Base-by-base conservation (phyloP, 2,797 vertebrate species). In the Periophthalmus magnuspinnatus region DNA sequence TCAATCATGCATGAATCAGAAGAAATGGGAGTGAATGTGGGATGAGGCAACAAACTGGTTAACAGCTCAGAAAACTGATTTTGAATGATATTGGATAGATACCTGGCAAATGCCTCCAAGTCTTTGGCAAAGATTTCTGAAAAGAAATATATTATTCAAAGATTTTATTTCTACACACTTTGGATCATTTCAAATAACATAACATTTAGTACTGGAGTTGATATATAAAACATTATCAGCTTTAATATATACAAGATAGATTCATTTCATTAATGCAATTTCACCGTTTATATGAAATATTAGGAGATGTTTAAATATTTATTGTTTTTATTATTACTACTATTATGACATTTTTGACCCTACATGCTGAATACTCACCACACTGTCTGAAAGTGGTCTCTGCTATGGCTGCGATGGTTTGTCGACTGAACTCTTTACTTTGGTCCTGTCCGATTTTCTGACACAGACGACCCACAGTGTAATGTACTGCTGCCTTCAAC, bases 101-200 rank as follows among this genome's bases (percentile, higher is more conserved):
- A 98, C 97, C 95, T 96, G 58, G 97, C 94, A 91, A 99, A 99
- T 64, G 96, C 93, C 82, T 99, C 97, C 65, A 98, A 91, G 85
- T 98, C 97, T 84, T 87, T 96, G 4, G 96, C 96, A 92, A 99
- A 98, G 69, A 76, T 85, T 84, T 98, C 97, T 99, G 78, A 3
- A 70, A 64, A 73, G 62, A 16, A 6, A 8, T 62, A 45, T 1
- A 8, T 62, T 45, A 1, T 2, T 5, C n/a, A 22, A 8, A 5
- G 19, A 5, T 52, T 5, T 16, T 19, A 19, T n/a, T 6, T 52
- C 5, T n/a, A 17, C 6, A 50, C 5, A 17, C 17, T n/a, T n/a
- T 19, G 48, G 50, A 50, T 50, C 13, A 50, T 50, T 17, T 17
- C 19, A 17, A 19, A 17, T 17, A 17, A 50, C 5, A 50, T 47